phyloP scores from a whole-genome alignment of 2,113 vertebrate species.

The Neopipo cinnamomea region DNA sequence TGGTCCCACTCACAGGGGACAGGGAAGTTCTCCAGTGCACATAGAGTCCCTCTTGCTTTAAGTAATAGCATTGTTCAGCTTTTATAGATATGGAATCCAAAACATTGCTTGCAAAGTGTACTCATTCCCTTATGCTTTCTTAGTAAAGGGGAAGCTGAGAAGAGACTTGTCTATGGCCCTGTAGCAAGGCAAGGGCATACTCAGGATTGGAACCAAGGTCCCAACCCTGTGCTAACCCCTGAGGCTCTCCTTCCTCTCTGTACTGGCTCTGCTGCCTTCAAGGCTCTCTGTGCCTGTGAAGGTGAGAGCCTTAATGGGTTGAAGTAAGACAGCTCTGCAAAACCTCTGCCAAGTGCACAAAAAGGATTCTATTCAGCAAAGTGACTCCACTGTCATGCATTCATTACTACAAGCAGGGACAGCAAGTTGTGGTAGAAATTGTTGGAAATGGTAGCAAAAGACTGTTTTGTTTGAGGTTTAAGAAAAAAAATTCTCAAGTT shows the following conservation, averaged over 20 bases:
- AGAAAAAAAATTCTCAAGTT: background rate
- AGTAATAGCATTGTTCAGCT: background rate
- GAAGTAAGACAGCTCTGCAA: background rate
- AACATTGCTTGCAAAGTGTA: background rate
- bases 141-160: background rate
- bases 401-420: background rate
- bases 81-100: background rate
- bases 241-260: background rate
- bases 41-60: background rate
- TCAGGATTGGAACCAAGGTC: fast-evolving
- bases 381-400: background rate
- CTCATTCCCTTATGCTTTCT: background rate
- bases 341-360: background rate
- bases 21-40: background rate
- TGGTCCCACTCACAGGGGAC: background rate
- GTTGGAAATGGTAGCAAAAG: background rate
- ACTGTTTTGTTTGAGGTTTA: background rate
- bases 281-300: background rate
- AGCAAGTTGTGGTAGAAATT: background rate
- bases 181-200: background rate
- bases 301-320: background rate
- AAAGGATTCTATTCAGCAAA: background rate
- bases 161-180: background rate
- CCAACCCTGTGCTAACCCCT: background rate
- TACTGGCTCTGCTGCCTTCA: background rate